Evolutionary conservation across 2,888 invertebrate genomes (phyloP), one percentile per base, ranked within the genome.

Genomic region (Parelbella ahira): DNA sequence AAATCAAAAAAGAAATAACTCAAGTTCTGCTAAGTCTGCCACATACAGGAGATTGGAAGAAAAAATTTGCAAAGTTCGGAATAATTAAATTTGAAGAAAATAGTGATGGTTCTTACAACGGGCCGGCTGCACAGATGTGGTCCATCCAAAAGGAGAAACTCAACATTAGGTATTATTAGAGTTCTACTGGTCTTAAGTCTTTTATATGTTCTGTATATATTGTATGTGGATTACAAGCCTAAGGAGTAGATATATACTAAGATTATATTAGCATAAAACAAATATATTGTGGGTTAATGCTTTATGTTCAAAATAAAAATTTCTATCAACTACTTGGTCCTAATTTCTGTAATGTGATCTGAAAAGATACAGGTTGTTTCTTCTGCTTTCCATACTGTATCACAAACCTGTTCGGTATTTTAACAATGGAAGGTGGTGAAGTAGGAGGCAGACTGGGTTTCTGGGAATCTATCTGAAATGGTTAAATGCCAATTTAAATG

Each of bases 131-230:
- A 78, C 87, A 88, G 67, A 63, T 83, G 81, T 76, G 88, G 74
- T 63, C 82, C 74, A 70, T 75, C 74, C 72, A 80, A 60, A 72
- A 69, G 53, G 80, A 81, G 60, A 83, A 80, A 66, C 77, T 89
- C 78, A 86, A 82, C 63, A 58, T 88, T 70, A 70, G 84, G 61
- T 89, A 89, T 84, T 89, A 89, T 82, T 89, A 87, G 88, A 58
- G 47, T 78, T 34, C 53, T 70, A 15, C 63, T 88, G 8, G 50
- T 78, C 20, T 53, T 76, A 36, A 75, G 82, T 41, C 60, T 88
- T 44, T 12, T 81, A 13, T 88, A 88, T 56, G 73, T 84, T 23
- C 54, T 88, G 44, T 88, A 88, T 57, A 80, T 87, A 63, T 68
- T 87, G 39, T 86, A 81, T 55, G 62, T 68, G 37, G 83, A 86